Evolutionary conservation across 1,140 invertebrate genomes (phyloP).

Genomic region (Atta colombica): DNA sequence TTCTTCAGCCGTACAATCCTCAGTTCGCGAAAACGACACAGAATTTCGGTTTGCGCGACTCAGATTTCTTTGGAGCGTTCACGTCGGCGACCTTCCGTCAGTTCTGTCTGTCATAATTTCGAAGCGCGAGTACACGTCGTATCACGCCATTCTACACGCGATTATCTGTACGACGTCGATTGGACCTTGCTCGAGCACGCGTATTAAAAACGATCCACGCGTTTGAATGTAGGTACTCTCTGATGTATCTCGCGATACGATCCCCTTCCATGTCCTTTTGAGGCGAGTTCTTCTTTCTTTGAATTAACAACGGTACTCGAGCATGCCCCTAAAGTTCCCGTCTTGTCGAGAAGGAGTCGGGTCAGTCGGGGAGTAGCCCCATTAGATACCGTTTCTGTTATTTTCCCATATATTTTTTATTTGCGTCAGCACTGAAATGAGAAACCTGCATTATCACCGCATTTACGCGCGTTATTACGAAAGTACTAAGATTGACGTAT

Average conservation of each 20-base stretch:
- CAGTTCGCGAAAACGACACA: not conserved
- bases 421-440: not conserved
- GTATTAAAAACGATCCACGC: not conserved
- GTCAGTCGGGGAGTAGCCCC: not conserved
- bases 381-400: not conserved
- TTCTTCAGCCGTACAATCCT: too few relatives aligned
- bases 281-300: not conserved
- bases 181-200: slow-evolving; percentile 23
- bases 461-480: not conserved
- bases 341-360: not conserved
- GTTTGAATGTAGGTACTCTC: not conserved
- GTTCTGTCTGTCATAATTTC: slow-evolving; percentile 42
- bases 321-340: not conserved
- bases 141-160: slow-evolving; percentile 39
- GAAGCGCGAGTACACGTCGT: slow-evolving; percentile 1
- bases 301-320: not conserved
- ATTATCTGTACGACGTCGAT: slow-evolving; percentile 36
- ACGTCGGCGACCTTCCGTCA: not conserved
- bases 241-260: not conserved
- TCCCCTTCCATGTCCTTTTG: too few relatives aligned
- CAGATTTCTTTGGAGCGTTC: too few relatives aligned
- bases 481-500: not conserved
- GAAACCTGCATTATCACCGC: not conserved
- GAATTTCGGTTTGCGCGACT: too few relatives aligned
- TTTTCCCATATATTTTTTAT: not conserved